phyloP scores from a whole-genome alignment of 2,113 vertebrate genomes.

The Blennius ocellaris region DNA sequence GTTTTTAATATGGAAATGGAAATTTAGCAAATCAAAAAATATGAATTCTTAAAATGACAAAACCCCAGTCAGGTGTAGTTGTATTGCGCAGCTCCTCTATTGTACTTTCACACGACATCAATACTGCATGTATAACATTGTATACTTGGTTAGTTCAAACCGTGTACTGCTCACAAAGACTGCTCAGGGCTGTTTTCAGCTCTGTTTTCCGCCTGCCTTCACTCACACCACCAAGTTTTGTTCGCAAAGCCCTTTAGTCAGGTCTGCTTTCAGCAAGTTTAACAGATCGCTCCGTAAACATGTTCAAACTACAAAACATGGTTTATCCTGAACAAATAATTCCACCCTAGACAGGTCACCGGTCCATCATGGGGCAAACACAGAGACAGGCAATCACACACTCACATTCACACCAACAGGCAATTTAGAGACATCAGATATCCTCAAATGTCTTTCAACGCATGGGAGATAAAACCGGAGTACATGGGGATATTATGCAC shows the following conservation, averaged over 20 bases:
- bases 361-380: too few relatives aligned
- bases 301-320: background rate
- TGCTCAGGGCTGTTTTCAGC: constrained; percentile 41
- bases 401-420: too few relatives aligned
- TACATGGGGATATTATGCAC: too few relatives aligned
- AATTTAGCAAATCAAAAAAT: constrained; percentile 5
- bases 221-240: constrained; percentile 44
- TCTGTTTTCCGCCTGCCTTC: constrained; percentile 46
- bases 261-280: constrained; percentile 13
- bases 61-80: constrained; percentile 21
- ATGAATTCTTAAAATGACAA: background rate
- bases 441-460: too few relatives aligned
- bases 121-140: constrained; percentile 22
- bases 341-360: too few relatives aligned
- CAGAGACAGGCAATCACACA: too few relatives aligned
- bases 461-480: too few relatives aligned
- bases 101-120: constrained; percentile 48
- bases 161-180: constrained; percentile 32
- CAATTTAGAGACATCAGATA: too few relatives aligned
- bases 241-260: constrained; percentile 43
- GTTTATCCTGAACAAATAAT: constrained; percentile 16
- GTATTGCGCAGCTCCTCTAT: constrained; percentile 42
- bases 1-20: constrained; percentile 2
- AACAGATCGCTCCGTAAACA: constrained; percentile 6
- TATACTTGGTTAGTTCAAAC: constrained; percentile 61